A percentile compares a stretch with the other conserved stretches of the same genome.
Evolutionary conservation across 2,888 invertebrate genomes (phyloP).

Genomic region (Epirrhoe tristata): DNA sequence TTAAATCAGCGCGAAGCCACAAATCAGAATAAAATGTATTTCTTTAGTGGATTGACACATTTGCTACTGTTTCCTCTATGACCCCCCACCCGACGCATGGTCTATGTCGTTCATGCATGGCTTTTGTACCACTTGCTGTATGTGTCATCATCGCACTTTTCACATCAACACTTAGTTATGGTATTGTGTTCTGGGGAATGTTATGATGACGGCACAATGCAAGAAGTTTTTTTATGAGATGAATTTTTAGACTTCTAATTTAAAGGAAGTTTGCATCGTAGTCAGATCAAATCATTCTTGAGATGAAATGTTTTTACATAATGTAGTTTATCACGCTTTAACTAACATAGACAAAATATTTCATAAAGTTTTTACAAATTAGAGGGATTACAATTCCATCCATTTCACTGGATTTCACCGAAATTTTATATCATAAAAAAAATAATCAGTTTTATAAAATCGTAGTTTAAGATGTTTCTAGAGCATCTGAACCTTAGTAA

Average conservation of each 20-base stretch:
- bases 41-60: slow-evolving; percentile 33
- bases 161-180: slow-evolving; percentile 3
- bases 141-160: slow-evolving; percentile 30
- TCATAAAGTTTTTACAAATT: neutral
- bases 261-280: neutral
- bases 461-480: neutral
- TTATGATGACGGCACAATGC: slow-evolving; percentile 15
- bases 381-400: neutral
- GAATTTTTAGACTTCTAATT: slow-evolving; percentile 5
- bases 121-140: slow-evolving; percentile 49
- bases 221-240: neutral
- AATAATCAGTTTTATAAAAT: neutral
- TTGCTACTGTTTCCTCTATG: slow-evolving; percentile 33
- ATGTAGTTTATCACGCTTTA: slow-evolving; percentile 20
- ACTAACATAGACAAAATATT: neutral
- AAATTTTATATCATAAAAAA: slow-evolving; percentile 2
- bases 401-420: neutral
- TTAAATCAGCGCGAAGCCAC: neutral
- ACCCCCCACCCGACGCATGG: slow-evolving; percentile 53
- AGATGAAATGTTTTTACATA: neutral
- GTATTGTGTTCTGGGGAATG: slow-evolving; percentile 8
- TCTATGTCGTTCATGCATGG: slow-evolving; percentile 63
- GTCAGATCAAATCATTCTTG: neutral
- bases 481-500: slow-evolving; percentile 1
- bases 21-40: slow-evolving; percentile 1